Conservation (phyloP, 2,797 vertebrate genomes). For the Pantherophis vulpinus region DNA sequence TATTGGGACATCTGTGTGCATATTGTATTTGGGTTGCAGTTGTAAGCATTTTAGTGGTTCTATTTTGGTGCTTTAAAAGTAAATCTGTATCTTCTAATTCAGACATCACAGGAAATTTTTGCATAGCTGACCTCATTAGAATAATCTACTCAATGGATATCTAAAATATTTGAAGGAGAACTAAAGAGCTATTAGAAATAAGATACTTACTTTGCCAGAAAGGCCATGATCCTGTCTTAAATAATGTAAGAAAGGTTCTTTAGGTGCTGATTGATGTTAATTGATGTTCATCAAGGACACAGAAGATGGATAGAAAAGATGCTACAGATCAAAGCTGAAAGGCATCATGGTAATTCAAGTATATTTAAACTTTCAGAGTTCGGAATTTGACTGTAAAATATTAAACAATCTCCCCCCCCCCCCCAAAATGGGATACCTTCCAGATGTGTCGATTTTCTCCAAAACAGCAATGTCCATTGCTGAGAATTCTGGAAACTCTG, state of each 20-base stretch:
- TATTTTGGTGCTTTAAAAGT: background rate
- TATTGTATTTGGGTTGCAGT: constrained; percentile 21
- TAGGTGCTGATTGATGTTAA: background rate
- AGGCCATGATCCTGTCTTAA: background rate
- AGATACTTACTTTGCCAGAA: background rate
- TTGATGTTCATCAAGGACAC: background rate
- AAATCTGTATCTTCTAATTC: background rate
- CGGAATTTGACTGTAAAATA: background rate
- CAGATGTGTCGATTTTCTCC: background rate
- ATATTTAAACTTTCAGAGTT: background rate
- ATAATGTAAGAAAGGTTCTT: background rate
- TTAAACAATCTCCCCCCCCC: background rate
- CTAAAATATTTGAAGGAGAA: background rate
- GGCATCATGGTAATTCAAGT: background rate
- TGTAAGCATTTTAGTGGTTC: background rate
- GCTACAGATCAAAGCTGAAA: background rate
- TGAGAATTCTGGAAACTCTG: background rate
- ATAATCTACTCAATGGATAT: background rate
- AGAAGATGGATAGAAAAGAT: background rate
- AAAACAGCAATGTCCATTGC: background rate
- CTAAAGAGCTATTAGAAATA: background rate
- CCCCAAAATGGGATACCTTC: background rate
- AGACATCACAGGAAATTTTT: background rate
- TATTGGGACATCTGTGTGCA: background rate
- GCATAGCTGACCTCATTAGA: background rate